phyloP scores from a whole-genome alignment of 2,797 vertebrate genomes.

The Pelobates cultripes region DNA sequence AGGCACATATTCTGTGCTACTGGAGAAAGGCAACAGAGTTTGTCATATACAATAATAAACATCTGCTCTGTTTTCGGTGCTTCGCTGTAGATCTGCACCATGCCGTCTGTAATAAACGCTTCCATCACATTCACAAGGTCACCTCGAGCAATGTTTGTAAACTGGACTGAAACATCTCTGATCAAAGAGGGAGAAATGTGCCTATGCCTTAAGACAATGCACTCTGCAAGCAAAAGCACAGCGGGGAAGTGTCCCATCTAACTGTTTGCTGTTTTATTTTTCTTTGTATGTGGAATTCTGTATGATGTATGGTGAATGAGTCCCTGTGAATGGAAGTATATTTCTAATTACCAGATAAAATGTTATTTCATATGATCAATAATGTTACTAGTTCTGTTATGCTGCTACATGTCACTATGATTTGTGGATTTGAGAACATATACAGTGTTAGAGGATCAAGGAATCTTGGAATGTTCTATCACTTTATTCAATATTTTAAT shows the following conservation, averaged over 20 bases:
- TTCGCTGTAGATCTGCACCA: not conserved
- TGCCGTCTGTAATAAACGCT: slow-evolving; percentile 1
- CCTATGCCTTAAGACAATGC: slow-evolving; percentile 98
- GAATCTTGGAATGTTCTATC: not conserved
- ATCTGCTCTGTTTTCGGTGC: no score
- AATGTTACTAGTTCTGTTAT: slow-evolving; percentile 22
- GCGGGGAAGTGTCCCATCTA: slow-evolving; percentile 69
- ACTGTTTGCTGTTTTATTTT: slow-evolving; percentile 66
- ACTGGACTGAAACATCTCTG: slow-evolving; percentile 83
- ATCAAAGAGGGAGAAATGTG: slow-evolving; percentile 89
- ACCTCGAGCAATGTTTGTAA: slow-evolving; percentile 84
- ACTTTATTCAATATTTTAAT: not conserved
- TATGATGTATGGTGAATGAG: slow-evolving; percentile 15
- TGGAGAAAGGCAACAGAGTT: no score
- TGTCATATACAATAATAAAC: no score
- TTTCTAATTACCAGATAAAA: slow-evolving; percentile 18
- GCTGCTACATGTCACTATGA: slow-evolving; percentile 45
- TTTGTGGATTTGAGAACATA: not conserved
- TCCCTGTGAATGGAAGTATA: slow-evolving; percentile 5
- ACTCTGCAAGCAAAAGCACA: slow-evolving; percentile 99
- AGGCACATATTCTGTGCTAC: no score
- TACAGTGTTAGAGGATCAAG: not conserved
- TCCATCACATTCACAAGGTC: slow-evolving; percentile 68
- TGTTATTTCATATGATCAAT: not conserved
- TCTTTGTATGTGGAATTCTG: slow-evolving; percentile 38